Base-by-base conservation (phyloP, 1,140 invertebrate species). In the Metopolophium dirhodum region DNA sequence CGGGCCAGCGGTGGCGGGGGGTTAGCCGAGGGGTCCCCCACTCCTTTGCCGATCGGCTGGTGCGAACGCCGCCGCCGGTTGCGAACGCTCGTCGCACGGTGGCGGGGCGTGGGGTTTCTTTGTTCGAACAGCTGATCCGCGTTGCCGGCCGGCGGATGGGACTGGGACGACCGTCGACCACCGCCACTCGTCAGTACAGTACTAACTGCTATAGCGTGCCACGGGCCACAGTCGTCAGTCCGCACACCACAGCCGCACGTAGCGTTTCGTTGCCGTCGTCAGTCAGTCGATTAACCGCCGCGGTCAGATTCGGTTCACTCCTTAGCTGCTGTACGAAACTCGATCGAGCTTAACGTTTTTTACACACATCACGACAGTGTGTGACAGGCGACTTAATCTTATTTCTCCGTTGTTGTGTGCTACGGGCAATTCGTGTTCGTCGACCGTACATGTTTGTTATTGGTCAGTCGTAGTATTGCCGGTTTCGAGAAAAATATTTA, bases 61-160 rank as follows among this genome's bases (percentile, higher is more conserved):
- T 47, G 45, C 22, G 11, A 37, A 20, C 57, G 68, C 35, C n/a
- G 68, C 30, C 14, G 68, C 26, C 7, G 90, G 20, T 41, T 9
- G 95, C 96, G 93, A 47, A 47, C 45, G 45, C 45, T 47, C 45
- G 45, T 47, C 45, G 94, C 26, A 22, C 11, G 45, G 37, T 26
- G 68, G 30, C 30, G 82, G 49, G 35, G 54, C 91, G 91, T 49
- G 91, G 91, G 82, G 82, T 86, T 54, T 86, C 91, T 93, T 93
- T 93, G 91, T 93, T 93, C 91, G n/a, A 93, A 93, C 91, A 93
- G 91, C 91, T 93, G 91, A 93, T 41, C 14, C 18, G 26, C 57
- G 49, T n/a, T 18, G 77, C 91, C 91, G 91, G 91, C 91, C 91
- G 91, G 91, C 91, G 23, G 91, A 11, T 41, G 54, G 89, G n/a